Evolutionary conservation across 2,797 vertebrate species (phyloP).

Genomic region (Diceros bicornis): DNA sequence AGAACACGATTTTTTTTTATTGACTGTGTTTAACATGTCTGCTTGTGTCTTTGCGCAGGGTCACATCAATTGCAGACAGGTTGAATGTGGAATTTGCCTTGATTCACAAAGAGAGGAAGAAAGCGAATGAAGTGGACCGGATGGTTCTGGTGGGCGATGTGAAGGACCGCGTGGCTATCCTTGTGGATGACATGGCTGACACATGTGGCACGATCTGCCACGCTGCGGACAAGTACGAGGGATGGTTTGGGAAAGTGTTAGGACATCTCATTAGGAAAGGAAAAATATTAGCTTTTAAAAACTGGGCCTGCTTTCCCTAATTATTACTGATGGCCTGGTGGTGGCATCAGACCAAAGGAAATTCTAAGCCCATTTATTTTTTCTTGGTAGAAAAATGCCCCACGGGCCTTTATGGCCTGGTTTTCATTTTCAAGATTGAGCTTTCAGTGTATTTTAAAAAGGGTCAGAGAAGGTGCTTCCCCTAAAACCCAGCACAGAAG

Average conservation of each 20-base stretch:
- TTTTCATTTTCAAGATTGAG: background rate
- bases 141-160: constrained; percentile 98
- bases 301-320: background rate
- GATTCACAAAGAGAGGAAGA: constrained; percentile 98
- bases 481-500: background rate
- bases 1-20: background rate
- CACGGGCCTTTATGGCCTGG: background rate
- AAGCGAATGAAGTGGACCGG: constrained; percentile 97
- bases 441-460: background rate
- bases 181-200: constrained; percentile 98
- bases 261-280: background rate
- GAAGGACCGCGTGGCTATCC: constrained; percentile 96
- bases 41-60: constrained; percentile 88
- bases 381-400: background rate
- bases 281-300: background rate
- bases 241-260: background rate
- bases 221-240: constrained; percentile 95
- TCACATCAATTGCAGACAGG: constrained; percentile 97
- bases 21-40: background rate
- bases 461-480: background rate
- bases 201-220: constrained; percentile 97
- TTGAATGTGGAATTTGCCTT: constrained; percentile 97
- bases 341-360: background rate
- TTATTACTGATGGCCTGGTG: background rate
- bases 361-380: background rate